Conservation (phyloP, 2,113 vertebrate species). For the Vicugna pacos region DNA sequence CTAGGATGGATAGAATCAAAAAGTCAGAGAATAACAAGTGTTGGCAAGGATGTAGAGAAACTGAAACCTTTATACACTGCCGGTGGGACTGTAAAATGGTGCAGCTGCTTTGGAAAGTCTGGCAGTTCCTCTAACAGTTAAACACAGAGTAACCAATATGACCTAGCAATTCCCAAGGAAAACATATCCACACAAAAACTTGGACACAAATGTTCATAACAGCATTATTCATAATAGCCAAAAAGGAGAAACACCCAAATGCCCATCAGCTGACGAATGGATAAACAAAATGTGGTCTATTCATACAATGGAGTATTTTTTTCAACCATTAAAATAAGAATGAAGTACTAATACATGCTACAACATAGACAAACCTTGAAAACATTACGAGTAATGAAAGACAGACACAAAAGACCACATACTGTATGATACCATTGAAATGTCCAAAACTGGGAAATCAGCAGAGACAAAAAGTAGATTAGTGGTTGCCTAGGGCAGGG, state of each 20-base stretch:
- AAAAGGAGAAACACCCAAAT: conserved; percentile 19
- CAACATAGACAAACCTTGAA: neutral
- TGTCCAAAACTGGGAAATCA: neutral
- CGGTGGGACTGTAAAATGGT: neutral
- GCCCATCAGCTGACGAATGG: neutral
- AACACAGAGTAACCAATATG: neutral
- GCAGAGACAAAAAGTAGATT: neutral
- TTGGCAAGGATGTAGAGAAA: conserved; percentile 3
- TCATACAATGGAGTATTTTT: neutral
- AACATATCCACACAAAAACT: neutral
- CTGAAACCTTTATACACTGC: neutral
- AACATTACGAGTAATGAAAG: conserved; percentile 16
- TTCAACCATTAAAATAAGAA: conserved; percentile 1
- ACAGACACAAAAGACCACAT: neutral
- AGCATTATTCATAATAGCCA: neutral
- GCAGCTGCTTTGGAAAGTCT: conserved; percentile 2
- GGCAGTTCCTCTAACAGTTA: conserved; percentile 26
- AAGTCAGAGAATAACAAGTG: conserved; percentile 6
- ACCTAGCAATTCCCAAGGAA: conserved; percentile 25
- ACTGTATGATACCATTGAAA: neutral
- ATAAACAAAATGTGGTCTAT: neutral
- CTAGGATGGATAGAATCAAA: neutral
- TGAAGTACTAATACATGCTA: neutral
- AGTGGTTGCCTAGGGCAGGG: neutral
- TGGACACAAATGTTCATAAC: neutral